Evolutionary conservation across 2,888 invertebrate species (phyloP), one percentile per base, ranked within the genome.

Genomic region (Agrochola circellaris): DNA sequence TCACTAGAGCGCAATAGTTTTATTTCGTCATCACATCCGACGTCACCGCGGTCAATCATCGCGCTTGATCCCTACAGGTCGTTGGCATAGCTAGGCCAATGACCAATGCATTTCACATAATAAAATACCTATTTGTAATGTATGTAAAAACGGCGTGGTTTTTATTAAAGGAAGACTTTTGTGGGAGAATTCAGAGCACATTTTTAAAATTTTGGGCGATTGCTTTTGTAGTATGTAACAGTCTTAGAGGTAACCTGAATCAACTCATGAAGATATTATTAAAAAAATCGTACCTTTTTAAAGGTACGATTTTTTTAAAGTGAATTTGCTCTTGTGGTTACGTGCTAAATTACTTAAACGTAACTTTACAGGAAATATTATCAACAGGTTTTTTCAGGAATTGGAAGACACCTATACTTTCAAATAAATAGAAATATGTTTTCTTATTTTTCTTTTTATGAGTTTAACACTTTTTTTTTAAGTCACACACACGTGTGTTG

Each of bases 51-150:
- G 88, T 87, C 87, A 88, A 87, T 87, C 84, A 89, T 90, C 89
- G 89, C 85, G 80, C 87, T 81, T 90, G 90, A 89, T 90, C 91
- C 92, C 91, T 88, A 85, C 82, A 87, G 93, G 93, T 93, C 93
- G 88, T 90, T 91, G 92, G 84, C 93, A 87, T 84, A 84, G 82
- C 89, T 87, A 80, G 79, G 89, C 89, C 87, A 89, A 90, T 87
- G 90, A 86, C 87, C 90, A 88, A 78, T 84, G 82, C 81, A 83
- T 82, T 83, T 83, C 72, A 82, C 64, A 76, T 82, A 84, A 84
- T 79, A 83, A 82, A 62, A 73, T 76, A 77, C 69, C 65, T 82
- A 76, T 78, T 75, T 56, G 60, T 81, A 79, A 71, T 61, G 70
- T 77, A 71, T 73, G 66, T 77, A 69, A 77, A 76, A 81, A 80